These are phyloP conservation scores for Notolepis coatsorum DNA, from an alignment of 2,797 vertebrate genomes.

Conservation along the genomic window DNA sequence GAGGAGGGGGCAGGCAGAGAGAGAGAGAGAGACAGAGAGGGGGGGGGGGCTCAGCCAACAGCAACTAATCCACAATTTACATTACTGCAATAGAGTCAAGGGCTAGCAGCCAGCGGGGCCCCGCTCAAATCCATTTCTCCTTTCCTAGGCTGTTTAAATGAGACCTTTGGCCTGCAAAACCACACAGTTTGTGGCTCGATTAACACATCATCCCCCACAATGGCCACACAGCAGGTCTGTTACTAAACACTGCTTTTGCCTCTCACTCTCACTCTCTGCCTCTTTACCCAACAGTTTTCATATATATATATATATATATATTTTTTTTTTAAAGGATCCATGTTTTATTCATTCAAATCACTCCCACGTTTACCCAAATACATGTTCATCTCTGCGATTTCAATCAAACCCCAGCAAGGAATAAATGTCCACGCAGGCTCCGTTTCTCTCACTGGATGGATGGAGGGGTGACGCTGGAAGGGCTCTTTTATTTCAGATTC, in stretches of 20 bases:
- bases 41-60: slow-evolving; percentile 66
- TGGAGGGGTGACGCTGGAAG: slow-evolving; percentile 7
- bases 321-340: slow-evolving; percentile 64
- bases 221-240: slow-evolving; percentile 77
- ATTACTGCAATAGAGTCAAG: slow-evolving; percentile 80
- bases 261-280: slow-evolving; percentile 6
- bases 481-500: slow-evolving; percentile 18
- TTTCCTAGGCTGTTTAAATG: slow-evolving; percentile 72
- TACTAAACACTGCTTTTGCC: slow-evolving; percentile 65
- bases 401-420: slow-evolving; percentile 60
- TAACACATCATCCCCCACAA: slow-evolving; percentile 82
- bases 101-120: slow-evolving; percentile 74
- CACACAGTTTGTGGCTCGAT: slow-evolving; percentile 78
- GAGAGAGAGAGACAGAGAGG: slow-evolving; percentile 11
- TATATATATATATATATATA: too few relatives aligned
- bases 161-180: slow-evolving; percentile 78
- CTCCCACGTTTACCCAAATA: slow-evolving; percentile 69
- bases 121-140: slow-evolving; percentile 77
- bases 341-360: slow-evolving; percentile 78
- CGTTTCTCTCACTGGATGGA: slow-evolving; percentile 32
- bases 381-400: slow-evolving; percentile 63
- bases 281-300: slow-evolving; percentile 45
- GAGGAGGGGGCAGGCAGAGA: slow-evolving; percentile 58
- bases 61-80: slow-evolving; percentile 83
- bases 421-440: slow-evolving; percentile 59